These are phyloP conservation scores for Ophion ventricosus DNA, from an alignment of 2,888 invertebrate genomes.

Conservation along the genomic window DNA sequence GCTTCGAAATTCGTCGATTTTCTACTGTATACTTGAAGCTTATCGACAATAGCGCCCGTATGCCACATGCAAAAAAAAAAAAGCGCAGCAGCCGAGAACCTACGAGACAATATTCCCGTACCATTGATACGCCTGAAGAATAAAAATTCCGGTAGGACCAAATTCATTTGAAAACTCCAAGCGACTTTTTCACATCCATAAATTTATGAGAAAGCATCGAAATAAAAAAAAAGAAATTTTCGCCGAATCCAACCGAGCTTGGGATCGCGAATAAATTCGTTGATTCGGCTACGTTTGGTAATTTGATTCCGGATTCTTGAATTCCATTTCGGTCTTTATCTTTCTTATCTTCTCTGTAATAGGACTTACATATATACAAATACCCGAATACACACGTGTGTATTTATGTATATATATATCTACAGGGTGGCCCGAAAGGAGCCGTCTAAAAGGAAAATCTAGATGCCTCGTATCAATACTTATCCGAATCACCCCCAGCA, in stretches of 20 bases:
- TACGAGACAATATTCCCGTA: not conserved
- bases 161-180: not conserved
- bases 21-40: not conserved
- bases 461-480: too few species aligned
- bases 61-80: not conserved
- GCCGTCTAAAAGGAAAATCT: not conserved
- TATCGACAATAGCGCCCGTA: not conserved
- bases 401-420: not conserved
- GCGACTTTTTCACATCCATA: not conserved
- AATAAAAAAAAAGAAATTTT: conserved; percentile 9
- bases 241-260: conserved; percentile 2
- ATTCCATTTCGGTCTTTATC: conserved; percentile 52
- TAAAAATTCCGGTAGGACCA: not conserved
- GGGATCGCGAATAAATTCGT: conserved; percentile 56
- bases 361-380: conserved; percentile 22
- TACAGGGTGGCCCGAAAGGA: not conserved
- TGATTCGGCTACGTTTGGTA: conserved; percentile 53
- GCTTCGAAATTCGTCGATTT: not conserved
- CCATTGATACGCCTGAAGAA: not conserved
- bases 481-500: too few species aligned
- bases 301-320: conserved; percentile 56
- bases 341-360: conserved; percentile 44
- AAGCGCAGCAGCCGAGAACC: not conserved
- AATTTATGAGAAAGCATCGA: not conserved
- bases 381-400: conserved; percentile 23